Conservation (phyloP, 2,797 vertebrate genomes). For the Etheostoma nigrum region DNA sequence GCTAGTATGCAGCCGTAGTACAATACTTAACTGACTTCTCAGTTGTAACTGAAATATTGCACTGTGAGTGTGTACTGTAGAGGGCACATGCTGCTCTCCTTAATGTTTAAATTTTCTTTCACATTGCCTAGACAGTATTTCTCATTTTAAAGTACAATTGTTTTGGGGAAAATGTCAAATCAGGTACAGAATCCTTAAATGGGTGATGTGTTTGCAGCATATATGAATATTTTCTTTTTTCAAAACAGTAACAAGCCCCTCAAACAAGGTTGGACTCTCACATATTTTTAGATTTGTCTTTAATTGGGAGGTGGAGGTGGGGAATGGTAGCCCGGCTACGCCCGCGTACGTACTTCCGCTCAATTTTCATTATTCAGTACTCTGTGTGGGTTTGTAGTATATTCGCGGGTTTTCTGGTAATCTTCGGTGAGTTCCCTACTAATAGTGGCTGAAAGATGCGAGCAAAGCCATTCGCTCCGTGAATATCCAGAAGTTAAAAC, state of each 20-base stretch:
- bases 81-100: not conserved
- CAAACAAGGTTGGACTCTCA: not conserved
- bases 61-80: not conserved
- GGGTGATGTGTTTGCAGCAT: too few relatives aligned
- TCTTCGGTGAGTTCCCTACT: too few relatives aligned
- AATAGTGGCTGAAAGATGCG: too few relatives aligned
- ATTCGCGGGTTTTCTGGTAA: too few relatives aligned
- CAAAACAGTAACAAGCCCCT: not conserved
- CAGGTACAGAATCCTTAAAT: not conserved
- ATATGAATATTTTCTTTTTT: not conserved
- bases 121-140: not conserved
- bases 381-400: too few relatives aligned
- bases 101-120: not conserved
- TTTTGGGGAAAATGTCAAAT: not conserved
- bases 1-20: constrained; percentile 47
- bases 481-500: too few relatives aligned
- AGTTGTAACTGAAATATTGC: constrained; percentile 1
- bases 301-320: not conserved
- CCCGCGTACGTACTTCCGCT: too few relatives aligned
- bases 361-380: too few relatives aligned
- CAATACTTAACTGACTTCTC: not conserved
- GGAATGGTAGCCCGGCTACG: too few relatives aligned
- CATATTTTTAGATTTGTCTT: not conserved
- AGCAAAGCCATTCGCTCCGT: too few relatives aligned
- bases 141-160: not conserved